A percentile compares a stretch with the other conserved stretches of the same genome.
Conservation (phyloP, 23 tunicate genomes). For the Trididemnum miniatum region DNA sequence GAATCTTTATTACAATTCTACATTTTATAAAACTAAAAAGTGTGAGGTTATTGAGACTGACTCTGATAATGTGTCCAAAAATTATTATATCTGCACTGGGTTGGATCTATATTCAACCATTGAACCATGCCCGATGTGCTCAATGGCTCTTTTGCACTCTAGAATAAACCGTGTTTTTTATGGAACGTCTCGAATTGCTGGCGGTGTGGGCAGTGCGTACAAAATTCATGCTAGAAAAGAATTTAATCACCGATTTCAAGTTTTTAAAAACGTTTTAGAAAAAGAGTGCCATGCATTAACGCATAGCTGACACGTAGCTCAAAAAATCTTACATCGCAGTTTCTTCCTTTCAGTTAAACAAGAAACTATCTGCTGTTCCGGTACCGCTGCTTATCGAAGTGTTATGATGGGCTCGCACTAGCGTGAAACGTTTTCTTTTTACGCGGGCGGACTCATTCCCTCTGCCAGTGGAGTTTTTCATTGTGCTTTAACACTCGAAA, state of each 20-base stretch:
- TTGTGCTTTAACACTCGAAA: too few species aligned
- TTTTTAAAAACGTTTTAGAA: constrained; percentile 59
- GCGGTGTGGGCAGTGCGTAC: constrained; percentile 75
- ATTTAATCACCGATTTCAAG: constrained; percentile 79
- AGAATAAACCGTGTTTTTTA: constrained; percentile 75
- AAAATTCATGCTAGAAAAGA: constrained; percentile 69
- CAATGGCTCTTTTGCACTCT: constrained; percentile 91
- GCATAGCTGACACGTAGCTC: too few species aligned
- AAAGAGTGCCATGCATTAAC: constrained; percentile 13
- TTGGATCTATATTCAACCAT: constrained; percentile 52
- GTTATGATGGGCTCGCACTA: too few species aligned
- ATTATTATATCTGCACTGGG: constrained; percentile 72
- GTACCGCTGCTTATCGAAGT: too few species aligned
- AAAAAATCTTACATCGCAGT: too few species aligned
- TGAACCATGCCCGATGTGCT: constrained; percentile 94
- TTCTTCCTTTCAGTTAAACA: too few species aligned
- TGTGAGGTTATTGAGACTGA: not conserved
- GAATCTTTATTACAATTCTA: constrained; percentile 31
- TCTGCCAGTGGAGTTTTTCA: too few species aligned
- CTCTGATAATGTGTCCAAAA: not conserved
- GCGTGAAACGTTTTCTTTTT: too few species aligned
- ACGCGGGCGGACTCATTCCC: too few species aligned
- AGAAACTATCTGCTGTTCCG: too few species aligned
- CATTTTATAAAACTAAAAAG: not conserved
- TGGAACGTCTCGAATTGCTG: constrained; percentile 15